phyloP scores from a whole-genome alignment of 2,888 invertebrate genomes.

The Chymomyza procnemis region DNA sequence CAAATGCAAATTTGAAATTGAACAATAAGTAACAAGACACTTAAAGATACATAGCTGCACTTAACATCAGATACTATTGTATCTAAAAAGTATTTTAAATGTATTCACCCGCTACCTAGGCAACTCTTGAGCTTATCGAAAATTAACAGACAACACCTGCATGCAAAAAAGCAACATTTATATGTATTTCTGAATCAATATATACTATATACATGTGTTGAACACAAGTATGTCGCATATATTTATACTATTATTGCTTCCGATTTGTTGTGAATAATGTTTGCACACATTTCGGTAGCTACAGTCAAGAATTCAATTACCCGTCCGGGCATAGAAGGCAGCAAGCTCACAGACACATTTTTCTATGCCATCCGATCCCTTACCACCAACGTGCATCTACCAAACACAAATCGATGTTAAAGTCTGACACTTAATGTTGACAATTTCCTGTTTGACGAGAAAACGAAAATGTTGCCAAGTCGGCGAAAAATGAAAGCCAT shows the following conservation, averaged over 20 bases:
- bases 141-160: constrained; percentile 47
- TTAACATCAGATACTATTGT: constrained; percentile 14
- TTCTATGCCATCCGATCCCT: neutral
- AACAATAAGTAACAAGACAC: constrained; percentile 10
- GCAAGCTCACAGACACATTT: neutral
- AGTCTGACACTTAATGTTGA: constrained; percentile 69
- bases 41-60: constrained; percentile 18
- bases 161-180: neutral
- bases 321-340: constrained; percentile 32
- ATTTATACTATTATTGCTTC: constrained; percentile 59
- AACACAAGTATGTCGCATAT: neutral
- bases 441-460: constrained; percentile 62
- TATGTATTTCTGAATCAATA: neutral
- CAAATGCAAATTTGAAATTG: constrained; percentile 13
- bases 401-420: constrained; percentile 29
- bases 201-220: neutral
- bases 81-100: neutral
- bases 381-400: neutral
- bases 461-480: constrained; percentile 60
- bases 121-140: constrained; percentile 45
- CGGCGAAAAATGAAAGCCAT: constrained; percentile 30
- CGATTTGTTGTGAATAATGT: constrained; percentile 67
- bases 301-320: constrained; percentile 69
- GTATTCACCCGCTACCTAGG: neutral
- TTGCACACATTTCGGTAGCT: constrained; percentile 32